These are phyloP conservation scores for Carterocephalus palaemon DNA, from an alignment of 2,888 invertebrate species.

Conservation along the genomic window DNA sequence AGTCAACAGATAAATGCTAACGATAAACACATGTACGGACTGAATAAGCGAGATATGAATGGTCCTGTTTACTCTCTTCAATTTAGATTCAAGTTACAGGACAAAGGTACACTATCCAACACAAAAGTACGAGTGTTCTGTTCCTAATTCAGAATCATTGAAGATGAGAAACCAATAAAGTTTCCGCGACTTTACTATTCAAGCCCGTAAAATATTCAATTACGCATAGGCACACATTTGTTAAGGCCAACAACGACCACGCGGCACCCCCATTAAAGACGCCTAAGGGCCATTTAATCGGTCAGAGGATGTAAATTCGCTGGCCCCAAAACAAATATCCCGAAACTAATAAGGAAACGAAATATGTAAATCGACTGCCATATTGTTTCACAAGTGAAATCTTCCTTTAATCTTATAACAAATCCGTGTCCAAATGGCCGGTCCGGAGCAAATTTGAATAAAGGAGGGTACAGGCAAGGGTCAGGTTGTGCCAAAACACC, in stretches of 20 bases:
- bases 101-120: too few species aligned
- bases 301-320: conserved; percentile 78
- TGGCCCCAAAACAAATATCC: conserved; percentile 78
- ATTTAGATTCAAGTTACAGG: conserved; percentile 18
- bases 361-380: conserved; percentile 79
- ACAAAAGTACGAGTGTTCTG: conserved; percentile 19
- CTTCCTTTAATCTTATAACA: conserved; percentile 81
- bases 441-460: conserved; percentile 74
- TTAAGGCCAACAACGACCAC: conserved; percentile 77
- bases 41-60: conserved; percentile 65
- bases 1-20: conserved; percentile 79
- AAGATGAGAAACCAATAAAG: conserved; percentile 62
- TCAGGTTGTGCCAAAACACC: conserved; percentile 57
- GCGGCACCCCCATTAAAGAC: conserved; percentile 79
- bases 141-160: conserved; percentile 30
- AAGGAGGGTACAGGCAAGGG: conserved; percentile 70
- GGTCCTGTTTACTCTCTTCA: conserved; percentile 54
- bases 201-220: conserved; percentile 77
- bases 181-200: conserved; percentile 65
- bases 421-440: conserved; percentile 80
- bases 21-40: conserved; percentile 71
- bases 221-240: conserved; percentile 78
- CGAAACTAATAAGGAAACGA: conserved; percentile 80
- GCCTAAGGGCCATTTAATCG: conserved; percentile 80
- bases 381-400: conserved; percentile 80